These are phyloP conservation scores for Phasia obesa DNA, from an alignment of 2,888 invertebrate genomes.

Conservation along the genomic window DNA sequence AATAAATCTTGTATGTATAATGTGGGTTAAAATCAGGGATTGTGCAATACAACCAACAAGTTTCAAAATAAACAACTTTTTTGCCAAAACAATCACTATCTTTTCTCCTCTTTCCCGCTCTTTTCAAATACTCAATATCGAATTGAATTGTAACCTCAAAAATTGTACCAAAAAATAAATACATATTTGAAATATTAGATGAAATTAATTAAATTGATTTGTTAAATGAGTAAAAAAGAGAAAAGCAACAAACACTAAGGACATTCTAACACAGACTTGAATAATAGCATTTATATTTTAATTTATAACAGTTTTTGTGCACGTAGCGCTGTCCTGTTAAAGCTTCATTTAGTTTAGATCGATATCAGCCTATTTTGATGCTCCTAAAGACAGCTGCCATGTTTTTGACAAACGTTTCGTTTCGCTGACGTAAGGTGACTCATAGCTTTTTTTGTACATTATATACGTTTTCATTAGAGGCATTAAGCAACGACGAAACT, in stretches of 20 bases:
- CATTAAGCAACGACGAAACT: no score
- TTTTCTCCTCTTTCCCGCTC: neutral
- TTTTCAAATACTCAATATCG: conserved; percentile 10
- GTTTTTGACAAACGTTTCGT: no score
- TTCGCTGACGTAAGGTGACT: no score
- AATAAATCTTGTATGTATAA: conserved; percentile 12
- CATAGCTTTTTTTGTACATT: no score
- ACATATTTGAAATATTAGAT: conserved; percentile 45
- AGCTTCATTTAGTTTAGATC: no score
- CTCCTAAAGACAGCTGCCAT: no score
- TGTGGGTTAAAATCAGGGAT: conserved; percentile 54
- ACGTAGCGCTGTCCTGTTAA: no score
- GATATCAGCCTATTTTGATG: no score
- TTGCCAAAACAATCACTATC: neutral
- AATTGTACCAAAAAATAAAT: conserved; percentile 64
- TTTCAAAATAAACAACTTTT: neutral
- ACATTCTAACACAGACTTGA: conserved; percentile 41
- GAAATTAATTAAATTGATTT: conserved; percentile 49
- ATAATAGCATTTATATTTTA: conserved; percentile 27
- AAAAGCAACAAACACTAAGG: conserved; percentile 40
- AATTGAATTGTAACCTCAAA: conserved; percentile 53
- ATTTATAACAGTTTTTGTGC: conserved; percentile 30
- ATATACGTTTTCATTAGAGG: no score
- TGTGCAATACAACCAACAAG: conserved; percentile 58
- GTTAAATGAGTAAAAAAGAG: conserved; percentile 10